These are phyloP conservation scores for Ormyrus thymus DNA, from an alignment of 2,888 invertebrate species.

Conservation along the genomic window DNA sequence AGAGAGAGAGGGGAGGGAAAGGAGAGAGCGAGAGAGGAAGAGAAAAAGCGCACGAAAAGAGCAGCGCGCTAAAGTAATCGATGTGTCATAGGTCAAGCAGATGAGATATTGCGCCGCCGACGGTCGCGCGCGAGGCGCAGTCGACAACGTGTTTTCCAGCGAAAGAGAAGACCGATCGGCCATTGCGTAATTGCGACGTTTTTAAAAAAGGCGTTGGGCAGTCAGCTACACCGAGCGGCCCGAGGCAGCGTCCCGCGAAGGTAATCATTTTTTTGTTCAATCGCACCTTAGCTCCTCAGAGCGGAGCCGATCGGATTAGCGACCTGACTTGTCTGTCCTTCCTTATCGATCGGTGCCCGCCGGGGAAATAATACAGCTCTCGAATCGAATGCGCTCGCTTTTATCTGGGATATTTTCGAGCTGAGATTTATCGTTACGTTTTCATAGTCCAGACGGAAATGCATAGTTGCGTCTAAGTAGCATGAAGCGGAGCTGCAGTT, in stretches of 20 bases:
- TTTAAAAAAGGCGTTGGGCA: not conserved
- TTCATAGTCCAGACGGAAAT: too few relatives aligned
- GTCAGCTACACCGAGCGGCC: not conserved
- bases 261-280: not conserved
- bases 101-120: slow-evolving; percentile 66
- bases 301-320: too few relatives aligned
- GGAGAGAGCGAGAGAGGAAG: slow-evolving; percentile 18
- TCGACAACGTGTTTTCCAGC: slow-evolving; percentile 66
- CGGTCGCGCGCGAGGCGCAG: slow-evolving; percentile 63
- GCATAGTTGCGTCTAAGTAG: too few relatives aligned
- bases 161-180: slow-evolving; percentile 50
- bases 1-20: slow-evolving; percentile 9
- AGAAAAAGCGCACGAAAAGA: slow-evolving; percentile 28
- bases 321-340: too few relatives aligned
- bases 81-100: slow-evolving; percentile 71
- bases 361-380: too few relatives aligned
- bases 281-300: too few relatives aligned
- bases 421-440: too few relatives aligned
- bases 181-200: slow-evolving; percentile 28
- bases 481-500: too few relatives aligned
- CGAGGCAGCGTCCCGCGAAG: not conserved
- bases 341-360: too few relatives aligned
- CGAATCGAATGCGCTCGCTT: too few relatives aligned
- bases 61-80: slow-evolving; percentile 60
- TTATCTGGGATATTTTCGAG: too few relatives aligned